phyloP scores from a whole-genome alignment of 2,797 vertebrate species.

The Pantherophis vulpinus region DNA sequence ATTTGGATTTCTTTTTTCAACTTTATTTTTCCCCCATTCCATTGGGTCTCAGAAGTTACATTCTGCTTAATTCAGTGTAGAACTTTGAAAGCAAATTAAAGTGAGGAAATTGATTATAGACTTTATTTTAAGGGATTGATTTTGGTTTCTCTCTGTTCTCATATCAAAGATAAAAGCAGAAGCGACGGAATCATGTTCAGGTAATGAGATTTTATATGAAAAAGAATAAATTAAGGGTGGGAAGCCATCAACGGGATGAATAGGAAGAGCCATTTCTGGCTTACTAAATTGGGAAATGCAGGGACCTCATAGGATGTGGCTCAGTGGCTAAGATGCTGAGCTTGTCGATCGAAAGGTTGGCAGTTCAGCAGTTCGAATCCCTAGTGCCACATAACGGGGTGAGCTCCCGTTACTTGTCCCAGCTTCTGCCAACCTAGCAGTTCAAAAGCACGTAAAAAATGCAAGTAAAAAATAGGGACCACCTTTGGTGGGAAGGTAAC shows the following conservation, averaged over 20 bases:
- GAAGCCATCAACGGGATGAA: constrained; percentile 69
- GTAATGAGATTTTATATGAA: constrained; percentile 95
- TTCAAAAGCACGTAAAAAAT: too few species aligned
- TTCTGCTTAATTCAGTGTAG: constrained; percentile 86
- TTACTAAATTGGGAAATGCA: constrained; percentile 46
- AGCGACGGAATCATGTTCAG: constrained; percentile 84
- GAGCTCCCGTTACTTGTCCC: too few species aligned
- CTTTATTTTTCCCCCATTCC: constrained; percentile 79
- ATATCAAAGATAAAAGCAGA: constrained; percentile 90
- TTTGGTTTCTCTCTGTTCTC: constrained; percentile 99
- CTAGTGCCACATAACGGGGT: too few species aligned
- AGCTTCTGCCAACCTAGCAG: too few species aligned
- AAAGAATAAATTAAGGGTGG: constrained; percentile 85
- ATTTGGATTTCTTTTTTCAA: neutral
- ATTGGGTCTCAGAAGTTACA: constrained; percentile 79
- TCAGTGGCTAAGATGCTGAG: too few species aligned
- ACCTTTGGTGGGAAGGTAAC: too few species aligned
- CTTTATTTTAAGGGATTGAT: constrained; percentile 98
- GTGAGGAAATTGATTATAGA: constrained; percentile 87
- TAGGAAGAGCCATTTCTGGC: constrained; percentile 60
- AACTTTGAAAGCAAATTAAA: constrained; percentile 78
- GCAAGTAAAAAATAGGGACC: too few species aligned
- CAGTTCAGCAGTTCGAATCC: too few species aligned
- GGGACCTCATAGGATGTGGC: constrained; percentile 62
- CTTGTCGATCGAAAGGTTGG: too few species aligned